Conservation (phyloP, 1,140 invertebrate species). For the Oryzaephilus surinamensis region DNA sequence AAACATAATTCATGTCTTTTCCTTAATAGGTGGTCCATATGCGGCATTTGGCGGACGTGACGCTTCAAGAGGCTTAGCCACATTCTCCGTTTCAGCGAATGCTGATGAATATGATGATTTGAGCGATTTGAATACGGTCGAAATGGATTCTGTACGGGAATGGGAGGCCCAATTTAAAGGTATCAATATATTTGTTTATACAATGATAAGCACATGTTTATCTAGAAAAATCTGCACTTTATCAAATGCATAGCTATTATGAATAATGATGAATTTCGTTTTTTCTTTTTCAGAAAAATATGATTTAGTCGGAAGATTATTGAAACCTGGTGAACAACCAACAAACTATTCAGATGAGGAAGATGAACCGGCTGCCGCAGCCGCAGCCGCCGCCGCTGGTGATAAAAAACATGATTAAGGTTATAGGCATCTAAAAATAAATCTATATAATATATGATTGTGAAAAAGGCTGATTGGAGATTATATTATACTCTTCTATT, state of each 20-base stretch:
- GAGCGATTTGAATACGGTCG: conserved; percentile 77
- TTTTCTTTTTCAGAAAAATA: conserved; percentile 75
- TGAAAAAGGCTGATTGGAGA: no score
- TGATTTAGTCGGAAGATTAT: conserved; percentile 78
- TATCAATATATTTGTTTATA: conserved; percentile 38
- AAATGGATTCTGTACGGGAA: conserved; percentile 82
- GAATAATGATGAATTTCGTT: background rate
- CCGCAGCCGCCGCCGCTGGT: conserved; percentile 23
- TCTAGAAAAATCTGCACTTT: background rate
- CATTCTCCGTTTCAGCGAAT: conserved; percentile 76
- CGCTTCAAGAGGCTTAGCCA: conserved; percentile 88
- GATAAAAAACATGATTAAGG: conserved; percentile 31
- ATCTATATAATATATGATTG: no score
- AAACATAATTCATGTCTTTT: background rate
- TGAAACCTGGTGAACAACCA: conserved; percentile 85
- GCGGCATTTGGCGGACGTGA: conserved; percentile 89
- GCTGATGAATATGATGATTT: conserved; percentile 91
- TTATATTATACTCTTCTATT: no score
- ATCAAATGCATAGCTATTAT: background rate
- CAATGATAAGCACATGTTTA: no score
- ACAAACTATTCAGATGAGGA: conserved; percentile 91
- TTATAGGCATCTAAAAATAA: no score
- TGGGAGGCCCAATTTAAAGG: conserved; percentile 97
- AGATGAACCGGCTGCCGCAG: conserved; percentile 46
- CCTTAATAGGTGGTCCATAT: conserved; percentile 74